Evolutionary conservation across 2,113 vertebrate species (phyloP).

Genomic region (Siphamia tubifer): DNA sequence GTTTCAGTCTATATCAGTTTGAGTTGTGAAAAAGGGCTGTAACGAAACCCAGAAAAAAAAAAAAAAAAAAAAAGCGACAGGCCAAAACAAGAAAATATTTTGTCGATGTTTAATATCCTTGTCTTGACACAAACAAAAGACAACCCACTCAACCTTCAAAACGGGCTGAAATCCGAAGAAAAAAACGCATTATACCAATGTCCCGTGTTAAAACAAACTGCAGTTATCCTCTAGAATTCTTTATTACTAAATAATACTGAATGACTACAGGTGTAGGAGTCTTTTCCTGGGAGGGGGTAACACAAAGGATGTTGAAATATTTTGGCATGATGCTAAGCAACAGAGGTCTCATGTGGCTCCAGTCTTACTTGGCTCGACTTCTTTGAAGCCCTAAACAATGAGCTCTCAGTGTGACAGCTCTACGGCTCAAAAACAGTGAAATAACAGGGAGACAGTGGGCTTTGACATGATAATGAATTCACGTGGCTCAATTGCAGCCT

Average conservation of each 20-base stretch:
- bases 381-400: not conserved
- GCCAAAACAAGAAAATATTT: not conserved
- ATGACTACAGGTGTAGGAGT: not conserved
- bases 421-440: not conserved
- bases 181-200: not conserved
- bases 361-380: not conserved
- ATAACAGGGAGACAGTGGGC: not conserved
- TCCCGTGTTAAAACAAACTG: not conserved
- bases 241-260: not conserved
- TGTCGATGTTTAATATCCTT: not conserved
- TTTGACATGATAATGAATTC: conserved; percentile 39
- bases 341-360: not conserved
- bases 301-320: conserved; percentile 8
- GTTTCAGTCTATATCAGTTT: not conserved
- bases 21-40: not conserved
- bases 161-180: not conserved
- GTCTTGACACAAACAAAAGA: conserved; percentile 2
- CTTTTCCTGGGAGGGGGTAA: not conserved
- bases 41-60: no score
- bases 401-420: conserved; percentile 6
- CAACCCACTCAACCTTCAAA: not conserved
- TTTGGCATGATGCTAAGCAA: conserved; percentile 21
- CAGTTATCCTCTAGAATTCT: conserved; percentile 3
- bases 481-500: not conserved
- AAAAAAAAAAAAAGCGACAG: no score